Conservation (phyloP, 2,113 vertebrate species). For the Cnemophilus loriae region DNA sequence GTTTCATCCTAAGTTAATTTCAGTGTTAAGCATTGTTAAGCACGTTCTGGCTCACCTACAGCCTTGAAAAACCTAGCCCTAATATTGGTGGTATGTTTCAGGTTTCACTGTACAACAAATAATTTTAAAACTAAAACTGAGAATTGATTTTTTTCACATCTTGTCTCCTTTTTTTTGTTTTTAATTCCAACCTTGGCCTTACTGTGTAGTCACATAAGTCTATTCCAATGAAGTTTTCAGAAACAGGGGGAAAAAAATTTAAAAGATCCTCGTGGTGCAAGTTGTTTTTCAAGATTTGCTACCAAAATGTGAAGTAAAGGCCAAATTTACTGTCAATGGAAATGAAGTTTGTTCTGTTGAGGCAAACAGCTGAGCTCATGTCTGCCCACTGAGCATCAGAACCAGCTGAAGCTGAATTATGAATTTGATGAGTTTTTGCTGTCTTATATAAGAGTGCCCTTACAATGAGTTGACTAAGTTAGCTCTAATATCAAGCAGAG, state of each 20-base stretch:
- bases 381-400: not conserved
- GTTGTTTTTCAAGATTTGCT: conserved; percentile 12
- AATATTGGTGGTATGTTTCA: not conserved
- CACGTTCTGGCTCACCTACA: not conserved
- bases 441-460: not conserved
- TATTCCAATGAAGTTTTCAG: not conserved
- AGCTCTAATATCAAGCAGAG: not conserved
- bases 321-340: not conserved
- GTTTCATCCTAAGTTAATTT: not conserved
- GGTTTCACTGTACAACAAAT: not conserved
- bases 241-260: accelerated
- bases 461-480: not conserved
- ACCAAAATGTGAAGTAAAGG: not conserved
- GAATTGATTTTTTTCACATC: not conserved
- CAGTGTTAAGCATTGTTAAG: not conserved
- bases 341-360: not conserved
- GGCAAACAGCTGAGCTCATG: not conserved
- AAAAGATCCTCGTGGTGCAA: not conserved
- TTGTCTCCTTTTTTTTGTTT: not conserved
- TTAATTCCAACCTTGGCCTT: not conserved
- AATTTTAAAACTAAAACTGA: not conserved
- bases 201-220: not conserved
- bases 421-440: not conserved
- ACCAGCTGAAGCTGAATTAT: not conserved
- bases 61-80: not conserved